Evolutionary conservation across 2,113 vertebrate genomes (phyloP), one percentile per base, ranked within the genome.

Genomic region (Rhodinocichla rosea): DNA sequence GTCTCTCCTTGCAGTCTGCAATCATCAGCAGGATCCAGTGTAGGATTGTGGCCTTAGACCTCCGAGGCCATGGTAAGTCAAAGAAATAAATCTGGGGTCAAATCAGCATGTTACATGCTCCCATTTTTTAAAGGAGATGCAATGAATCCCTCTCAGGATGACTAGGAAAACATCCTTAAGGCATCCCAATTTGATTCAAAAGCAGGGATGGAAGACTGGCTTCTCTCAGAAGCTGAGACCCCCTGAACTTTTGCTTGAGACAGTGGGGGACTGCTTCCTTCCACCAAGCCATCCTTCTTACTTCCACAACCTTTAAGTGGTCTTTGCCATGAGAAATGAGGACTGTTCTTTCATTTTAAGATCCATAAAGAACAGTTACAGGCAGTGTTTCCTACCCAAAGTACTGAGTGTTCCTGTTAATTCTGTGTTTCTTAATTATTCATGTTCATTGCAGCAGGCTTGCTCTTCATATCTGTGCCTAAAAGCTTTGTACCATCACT

Each of bases 31-130:
- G 99, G 95, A 99, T 99, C 96, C 98, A 98, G 75, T 99, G 99
- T 84, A 98, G 99, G 96, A 99, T 99, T 82, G 99, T 99, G 96
- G 99, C 99, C 70, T 97, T 99, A 97, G 99, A 99, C 97, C 98
- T 99, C 56, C 97, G 99, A 95, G 98, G 98, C 95, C 99, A 99
- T 33, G 99, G 99, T 99, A 96, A 98, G 98, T 96, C 33, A 42
- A 35, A 39, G 2, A 33, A 79, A 50, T 27, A 20, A 10, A 45
- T 19, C 22, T 37, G 10, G 70, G 33, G 49, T 56, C 42, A 5
- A 22, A 6, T 15, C 39, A 49, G 35, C 0, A 0, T 9, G 23
- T 50, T 62, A 23, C 17, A 32, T 0, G 0, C 62, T 70, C 45
- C 27, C 1, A 0, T 7, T 32, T n/a, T 52, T 52, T 22, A 32